These are phyloP conservation scores for Limnephilus lunatus DNA, from an alignment of 2,888 invertebrate genomes.

Conservation along the genomic window DNA sequence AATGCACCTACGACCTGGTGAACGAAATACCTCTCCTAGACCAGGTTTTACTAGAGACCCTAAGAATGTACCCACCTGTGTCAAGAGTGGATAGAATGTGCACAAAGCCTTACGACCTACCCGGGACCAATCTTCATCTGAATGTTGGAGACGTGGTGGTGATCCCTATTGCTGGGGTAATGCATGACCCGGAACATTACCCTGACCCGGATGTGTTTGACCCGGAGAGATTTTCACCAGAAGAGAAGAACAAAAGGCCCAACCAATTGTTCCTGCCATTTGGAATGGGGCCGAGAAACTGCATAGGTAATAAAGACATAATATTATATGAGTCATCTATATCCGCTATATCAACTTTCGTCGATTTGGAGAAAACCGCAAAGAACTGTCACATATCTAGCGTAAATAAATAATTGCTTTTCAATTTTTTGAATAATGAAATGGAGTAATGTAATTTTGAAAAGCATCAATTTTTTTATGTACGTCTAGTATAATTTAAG, in stretches of 20 bases:
- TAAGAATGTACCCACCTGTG: conserved; percentile 79
- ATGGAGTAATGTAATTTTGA: too few species aligned
- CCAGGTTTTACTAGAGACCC: conserved; percentile 74
- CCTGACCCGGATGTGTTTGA: conserved; percentile 77
- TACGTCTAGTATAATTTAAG: too few species aligned
- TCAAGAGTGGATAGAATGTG: conserved; percentile 77
- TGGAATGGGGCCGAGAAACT: conserved; percentile 77
- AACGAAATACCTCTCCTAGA: conserved; percentile 68
- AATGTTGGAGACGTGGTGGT: conserved; percentile 74
- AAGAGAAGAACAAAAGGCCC: conserved; percentile 75
- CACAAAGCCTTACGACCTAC: conserved; percentile 76
- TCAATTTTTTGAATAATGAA: too few species aligned
- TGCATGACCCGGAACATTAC: conserved; percentile 77
- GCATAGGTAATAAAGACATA: conserved; percentile 71
- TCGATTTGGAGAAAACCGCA: too few species aligned
- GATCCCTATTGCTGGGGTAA: conserved; percentile 75
- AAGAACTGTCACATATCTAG: too few species aligned
- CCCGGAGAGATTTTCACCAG: conserved; percentile 77
- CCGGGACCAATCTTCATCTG: conserved; percentile 73
- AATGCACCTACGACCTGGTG: conserved; percentile 67
- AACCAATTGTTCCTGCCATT: conserved; percentile 77
- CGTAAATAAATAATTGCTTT: too few species aligned
- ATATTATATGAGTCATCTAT: too few species aligned
- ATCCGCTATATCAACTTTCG: too few species aligned
- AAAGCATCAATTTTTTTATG: too few species aligned